phyloP scores from a whole-genome alignment of 2,113 vertebrate genomes.

The Riparia riparia region DNA sequence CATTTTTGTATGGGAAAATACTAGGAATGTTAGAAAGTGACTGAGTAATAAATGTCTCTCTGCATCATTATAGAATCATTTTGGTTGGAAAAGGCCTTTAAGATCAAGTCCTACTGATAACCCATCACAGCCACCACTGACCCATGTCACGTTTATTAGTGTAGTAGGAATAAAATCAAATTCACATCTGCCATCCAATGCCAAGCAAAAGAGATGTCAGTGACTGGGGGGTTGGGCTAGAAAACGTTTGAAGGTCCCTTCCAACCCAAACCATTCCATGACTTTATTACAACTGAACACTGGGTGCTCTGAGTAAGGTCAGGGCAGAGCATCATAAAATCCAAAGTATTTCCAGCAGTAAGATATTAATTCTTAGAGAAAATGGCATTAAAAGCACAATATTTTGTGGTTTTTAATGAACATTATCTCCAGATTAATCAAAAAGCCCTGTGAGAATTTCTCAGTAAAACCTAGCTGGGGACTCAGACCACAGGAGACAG shows the following conservation, averaged over 20 bases:
- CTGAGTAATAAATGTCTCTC: background rate
- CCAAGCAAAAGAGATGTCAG: background rate
- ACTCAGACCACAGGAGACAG: background rate
- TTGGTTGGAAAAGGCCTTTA: background rate
- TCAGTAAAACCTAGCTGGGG: background rate
- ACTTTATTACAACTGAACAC: fast-evolving
- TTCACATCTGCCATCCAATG: background rate
- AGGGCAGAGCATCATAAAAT: background rate
- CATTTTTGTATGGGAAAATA: background rate
- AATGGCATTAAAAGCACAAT: background rate
- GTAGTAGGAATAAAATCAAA: background rate
- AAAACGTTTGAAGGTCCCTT: background rate
- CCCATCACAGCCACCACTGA: background rate
- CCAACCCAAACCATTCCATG: background rate
- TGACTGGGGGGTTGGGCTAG: too few relatives aligned
- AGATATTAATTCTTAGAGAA: background rate
- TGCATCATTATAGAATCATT: background rate
- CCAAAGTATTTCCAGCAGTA: background rate
- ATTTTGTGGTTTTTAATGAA: background rate
- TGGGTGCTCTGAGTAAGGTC: background rate
- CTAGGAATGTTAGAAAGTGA: background rate
- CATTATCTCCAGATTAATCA: background rate
- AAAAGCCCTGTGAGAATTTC: background rate
- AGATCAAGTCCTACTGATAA: background rate
- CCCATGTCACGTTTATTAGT: background rate